phyloP scores from a whole-genome alignment of 2,113 vertebrate species.

The Sceloporus tristichus region DNA sequence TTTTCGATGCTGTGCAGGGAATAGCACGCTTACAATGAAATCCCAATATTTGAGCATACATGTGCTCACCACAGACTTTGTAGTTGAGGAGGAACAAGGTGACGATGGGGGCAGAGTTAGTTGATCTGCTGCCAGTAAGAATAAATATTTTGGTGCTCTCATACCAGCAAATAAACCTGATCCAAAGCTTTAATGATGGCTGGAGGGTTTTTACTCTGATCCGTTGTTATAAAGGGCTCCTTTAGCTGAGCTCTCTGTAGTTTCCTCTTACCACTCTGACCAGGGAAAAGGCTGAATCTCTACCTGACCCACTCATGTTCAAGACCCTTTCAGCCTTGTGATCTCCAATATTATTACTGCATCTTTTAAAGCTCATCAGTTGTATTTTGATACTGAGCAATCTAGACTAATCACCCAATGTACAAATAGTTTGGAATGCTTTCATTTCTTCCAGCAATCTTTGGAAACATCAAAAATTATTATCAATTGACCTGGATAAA shows the following conservation, averaged over 20 bases:
- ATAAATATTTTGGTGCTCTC: not conserved
- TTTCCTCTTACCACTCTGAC: not conserved
- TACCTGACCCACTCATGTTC: too few relatives aligned
- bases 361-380: too few relatives aligned
- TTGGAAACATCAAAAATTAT: slow-evolving; percentile 98
- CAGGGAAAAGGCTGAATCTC: not conserved
- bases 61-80: too few relatives aligned
- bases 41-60: too few relatives aligned
- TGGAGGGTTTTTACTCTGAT: too few relatives aligned
- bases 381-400: not conserved
- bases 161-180: not conserved
- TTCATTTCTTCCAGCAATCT: slow-evolving; percentile 86
- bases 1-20: too few relatives aligned
- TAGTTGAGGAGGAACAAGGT: too few relatives aligned
- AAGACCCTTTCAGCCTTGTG: not conserved
- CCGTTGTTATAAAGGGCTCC: too few relatives aligned
- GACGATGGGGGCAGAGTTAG: too few relatives aligned
- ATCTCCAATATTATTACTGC: not conserved
- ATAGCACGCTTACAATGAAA: too few relatives aligned
- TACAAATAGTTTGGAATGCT: slow-evolving; percentile 33
- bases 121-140: not conserved
- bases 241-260: not conserved
- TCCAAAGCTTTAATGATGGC: not conserved
- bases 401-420: not conserved
- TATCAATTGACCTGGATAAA: slow-evolving; percentile 96